Conservation (phyloP, 2,113 vertebrate species). For the Mobula birostris region DNA sequence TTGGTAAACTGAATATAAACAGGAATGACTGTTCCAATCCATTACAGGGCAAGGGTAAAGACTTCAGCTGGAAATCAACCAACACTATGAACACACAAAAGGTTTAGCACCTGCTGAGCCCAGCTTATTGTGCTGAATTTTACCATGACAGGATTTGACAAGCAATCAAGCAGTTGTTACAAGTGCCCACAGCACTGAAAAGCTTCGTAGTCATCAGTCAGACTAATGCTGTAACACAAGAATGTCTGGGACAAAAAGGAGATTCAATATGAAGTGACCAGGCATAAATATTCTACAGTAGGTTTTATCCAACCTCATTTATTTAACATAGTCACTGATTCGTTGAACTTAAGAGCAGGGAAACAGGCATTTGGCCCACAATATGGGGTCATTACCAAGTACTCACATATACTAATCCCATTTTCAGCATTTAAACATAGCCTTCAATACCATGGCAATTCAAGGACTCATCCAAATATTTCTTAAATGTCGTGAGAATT, state of each 20-base stretch:
- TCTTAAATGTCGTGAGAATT: no score
- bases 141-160: background rate
- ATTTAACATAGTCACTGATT: background rate
- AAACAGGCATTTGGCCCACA: no score
- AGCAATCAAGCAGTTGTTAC: background rate
- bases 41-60: background rate
- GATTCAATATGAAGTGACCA: background rate
- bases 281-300: background rate
- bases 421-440: no score
- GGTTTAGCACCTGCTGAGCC: background rate
- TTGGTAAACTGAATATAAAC: background rate
- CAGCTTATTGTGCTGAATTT: background rate
- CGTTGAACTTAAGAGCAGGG: no score
- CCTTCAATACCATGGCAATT: no score
- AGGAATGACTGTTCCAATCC: background rate
- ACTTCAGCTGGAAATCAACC: background rate
- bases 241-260: background rate
- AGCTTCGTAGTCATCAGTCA: background rate
- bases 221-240: background rate
- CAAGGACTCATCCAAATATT: no score
- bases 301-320: background rate
- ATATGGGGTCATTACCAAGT: no score
- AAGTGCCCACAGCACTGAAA: background rate
- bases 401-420: no score
- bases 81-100: background rate